Conservation (phyloP, 1,140 invertebrate species). For the Scaptomyza pallida region DNA sequence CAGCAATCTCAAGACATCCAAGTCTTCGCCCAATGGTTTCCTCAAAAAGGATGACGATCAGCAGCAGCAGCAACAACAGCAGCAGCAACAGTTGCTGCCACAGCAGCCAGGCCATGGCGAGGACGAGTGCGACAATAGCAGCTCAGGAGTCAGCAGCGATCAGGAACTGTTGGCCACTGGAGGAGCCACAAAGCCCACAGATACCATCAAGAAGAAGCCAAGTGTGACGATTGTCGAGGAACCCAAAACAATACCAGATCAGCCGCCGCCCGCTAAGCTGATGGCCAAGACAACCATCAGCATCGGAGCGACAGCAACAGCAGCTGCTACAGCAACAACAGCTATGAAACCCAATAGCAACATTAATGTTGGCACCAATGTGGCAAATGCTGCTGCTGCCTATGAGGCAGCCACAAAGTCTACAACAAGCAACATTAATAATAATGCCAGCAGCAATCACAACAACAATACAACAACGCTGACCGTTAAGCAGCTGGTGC, state of each 20-base stretch:
- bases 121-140: conserved; percentile 94
- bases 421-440: conserved; percentile 42
- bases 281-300: conserved; percentile 67
- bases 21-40: conserved; percentile 93
- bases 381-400: conserved; percentile 47
- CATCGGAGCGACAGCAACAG: conserved; percentile 39
- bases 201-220: conserved; percentile 83
- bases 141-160: conserved; percentile 93
- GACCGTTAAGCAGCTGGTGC: conserved; percentile 78
- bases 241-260: conserved; percentile 70
- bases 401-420: conserved; percentile 47
- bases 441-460: conserved; percentile 48
- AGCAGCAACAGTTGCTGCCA: conserved; percentile 45
- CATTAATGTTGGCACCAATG: conserved; percentile 46
- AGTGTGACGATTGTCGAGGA: conserved; percentile 78
- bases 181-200: conserved; percentile 60
- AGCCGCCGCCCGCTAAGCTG: conserved; percentile 41
- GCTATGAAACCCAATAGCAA: conserved; percentile 18
- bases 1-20: conserved; percentile 92
- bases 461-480: conserved; percentile 62
- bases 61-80: conserved; percentile 25
- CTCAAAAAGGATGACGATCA: conserved; percentile 85
- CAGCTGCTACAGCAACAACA: conserved; percentile 16
- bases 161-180: conserved; percentile 86
- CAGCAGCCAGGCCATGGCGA: conserved; percentile 61